Evolutionary conservation across 30 jellyfish, hydroid and myxozoan species (phyloP).

Genomic region (Aurelia sp.): DNA sequence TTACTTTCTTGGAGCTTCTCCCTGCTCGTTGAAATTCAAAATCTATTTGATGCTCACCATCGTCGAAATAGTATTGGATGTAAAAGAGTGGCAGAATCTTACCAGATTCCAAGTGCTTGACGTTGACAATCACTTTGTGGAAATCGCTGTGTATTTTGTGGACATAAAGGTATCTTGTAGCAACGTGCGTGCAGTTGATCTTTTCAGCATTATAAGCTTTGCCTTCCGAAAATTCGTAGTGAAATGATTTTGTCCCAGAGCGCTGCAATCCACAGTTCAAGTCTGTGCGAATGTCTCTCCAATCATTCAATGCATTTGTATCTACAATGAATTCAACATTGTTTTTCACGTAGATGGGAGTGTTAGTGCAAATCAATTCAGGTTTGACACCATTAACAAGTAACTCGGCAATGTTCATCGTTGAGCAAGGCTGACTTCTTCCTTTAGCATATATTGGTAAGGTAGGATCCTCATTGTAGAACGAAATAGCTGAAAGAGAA

Average conservation of each 20-base stretch:
- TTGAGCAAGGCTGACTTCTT: constrained; percentile 15
- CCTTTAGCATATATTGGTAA: constrained; percentile 25
- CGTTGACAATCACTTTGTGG: constrained; percentile 50
- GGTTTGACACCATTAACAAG: constrained; percentile 2
- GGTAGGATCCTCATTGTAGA: constrained; percentile 31
- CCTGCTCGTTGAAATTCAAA: not conserved
- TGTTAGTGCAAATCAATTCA: constrained; percentile 12
- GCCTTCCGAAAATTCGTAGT: not conserved
- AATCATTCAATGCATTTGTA: constrained; percentile 13
- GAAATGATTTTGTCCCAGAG: constrained; percentile 42
- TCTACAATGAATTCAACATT: constrained; percentile 55
- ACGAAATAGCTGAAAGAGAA: not conserved
- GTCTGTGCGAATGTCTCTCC: constrained; percentile 59
- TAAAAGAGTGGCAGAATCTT: not conserved
- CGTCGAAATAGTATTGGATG: not conserved
- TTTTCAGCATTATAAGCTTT: not conserved
- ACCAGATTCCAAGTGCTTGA: not conserved
- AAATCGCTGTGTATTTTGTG: constrained; percentile 28
- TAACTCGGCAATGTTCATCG: not conserved
- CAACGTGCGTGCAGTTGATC: not conserved
- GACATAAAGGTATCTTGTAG: constrained; percentile 26
- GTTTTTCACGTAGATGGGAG: constrained; percentile 52
- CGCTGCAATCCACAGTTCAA: constrained; percentile 28
- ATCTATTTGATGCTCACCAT: constrained; percentile 39
- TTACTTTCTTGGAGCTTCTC: not conserved